Percentiles rank a stretch among this genome's conserved stretches.
These are phyloP conservation scores for Uria aalge DNA, from an alignment of 2,113 vertebrate species.

Conservation along the genomic window DNA sequence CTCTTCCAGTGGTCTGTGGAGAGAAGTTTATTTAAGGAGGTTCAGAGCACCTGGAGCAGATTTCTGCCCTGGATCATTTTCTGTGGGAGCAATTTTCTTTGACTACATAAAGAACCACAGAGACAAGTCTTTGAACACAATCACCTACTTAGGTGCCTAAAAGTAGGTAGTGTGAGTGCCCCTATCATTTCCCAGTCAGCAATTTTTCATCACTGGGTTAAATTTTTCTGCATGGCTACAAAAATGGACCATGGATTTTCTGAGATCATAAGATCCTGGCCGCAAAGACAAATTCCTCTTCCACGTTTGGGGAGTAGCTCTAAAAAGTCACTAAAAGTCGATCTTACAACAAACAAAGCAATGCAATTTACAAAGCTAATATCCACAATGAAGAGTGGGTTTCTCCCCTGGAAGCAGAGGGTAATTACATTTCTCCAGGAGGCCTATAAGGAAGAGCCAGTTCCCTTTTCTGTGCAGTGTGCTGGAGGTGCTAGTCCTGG, in stretches of 20 bases:
- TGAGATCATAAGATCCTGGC: neutral
- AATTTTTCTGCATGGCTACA: neutral
- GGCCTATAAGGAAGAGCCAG: neutral
- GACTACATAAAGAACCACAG: neutral
- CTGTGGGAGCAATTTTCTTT: neutral
- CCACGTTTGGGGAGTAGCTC: neutral
- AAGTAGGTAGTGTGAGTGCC: neutral
- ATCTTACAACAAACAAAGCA: fast-evolving
- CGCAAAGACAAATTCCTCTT: neutral
- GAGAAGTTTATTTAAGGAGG: neutral
- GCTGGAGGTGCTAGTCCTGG: neutral
- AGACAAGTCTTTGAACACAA: neutral
- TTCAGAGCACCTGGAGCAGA: neutral
- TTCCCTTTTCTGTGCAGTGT: neutral
- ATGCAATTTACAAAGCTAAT: neutral
- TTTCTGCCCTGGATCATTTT: neutral
- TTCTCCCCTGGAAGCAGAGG: neutral
- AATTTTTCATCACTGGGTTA: neutral
- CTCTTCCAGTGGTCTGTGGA: neutral
- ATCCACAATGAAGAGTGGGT: fast-evolving
- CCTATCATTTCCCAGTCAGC: neutral
- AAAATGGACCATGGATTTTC: neutral
- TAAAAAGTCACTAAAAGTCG: neutral
- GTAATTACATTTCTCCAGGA: neutral
- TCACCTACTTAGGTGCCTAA: neutral